Percentiles rank a stretch among this genome's conserved stretches.
Evolutionary conservation across 2,797 vertebrate species (phyloP).

Genomic region (Denticeps clupeoides): DNA sequence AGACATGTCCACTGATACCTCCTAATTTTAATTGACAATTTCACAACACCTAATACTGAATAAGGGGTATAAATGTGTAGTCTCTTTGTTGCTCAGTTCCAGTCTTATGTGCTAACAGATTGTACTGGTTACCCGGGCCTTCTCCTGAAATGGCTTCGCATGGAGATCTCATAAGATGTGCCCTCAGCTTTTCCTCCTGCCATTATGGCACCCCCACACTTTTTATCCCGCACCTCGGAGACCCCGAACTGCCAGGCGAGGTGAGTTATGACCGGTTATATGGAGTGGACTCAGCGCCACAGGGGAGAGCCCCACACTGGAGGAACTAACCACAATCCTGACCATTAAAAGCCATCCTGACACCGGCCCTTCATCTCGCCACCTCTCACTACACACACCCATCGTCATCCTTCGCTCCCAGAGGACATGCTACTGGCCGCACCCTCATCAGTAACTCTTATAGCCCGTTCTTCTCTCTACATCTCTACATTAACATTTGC

Average conservation of each 20-base stretch:
- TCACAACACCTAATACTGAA: no score
- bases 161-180: conserved; percentile 52
- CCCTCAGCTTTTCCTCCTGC: conserved; percentile 54
- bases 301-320: conserved; percentile 56
- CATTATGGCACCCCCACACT: conserved; percentile 59
- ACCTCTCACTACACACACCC: conserved; percentile 46
- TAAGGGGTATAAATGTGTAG: no score
- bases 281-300: conserved; percentile 59
- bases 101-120: conserved; percentile 44
- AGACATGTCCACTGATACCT: no score
- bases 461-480: conserved; percentile 18
- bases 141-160: conserved; percentile 55
- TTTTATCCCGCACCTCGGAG: conserved; percentile 65
- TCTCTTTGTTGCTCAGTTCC: conserved; percentile 10
- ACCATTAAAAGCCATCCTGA: conserved; percentile 71
- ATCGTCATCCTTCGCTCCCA: conserved; percentile 39
- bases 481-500: conserved; percentile 8
- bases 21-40: no score
- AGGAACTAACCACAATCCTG: conserved; percentile 63
- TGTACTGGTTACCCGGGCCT: conserved; percentile 45
- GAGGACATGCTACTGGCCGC: conserved; percentile 41
- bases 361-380: conserved; percentile 62
- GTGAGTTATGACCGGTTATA: conserved; percentile 71
- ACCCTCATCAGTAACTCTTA: conserved; percentile 14
- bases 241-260: conserved; percentile 68